Evolutionary conservation across 2,888 invertebrate species (phyloP), one percentile per base, ranked within the genome.

Genomic region (Microplitis deprimator): DNA sequence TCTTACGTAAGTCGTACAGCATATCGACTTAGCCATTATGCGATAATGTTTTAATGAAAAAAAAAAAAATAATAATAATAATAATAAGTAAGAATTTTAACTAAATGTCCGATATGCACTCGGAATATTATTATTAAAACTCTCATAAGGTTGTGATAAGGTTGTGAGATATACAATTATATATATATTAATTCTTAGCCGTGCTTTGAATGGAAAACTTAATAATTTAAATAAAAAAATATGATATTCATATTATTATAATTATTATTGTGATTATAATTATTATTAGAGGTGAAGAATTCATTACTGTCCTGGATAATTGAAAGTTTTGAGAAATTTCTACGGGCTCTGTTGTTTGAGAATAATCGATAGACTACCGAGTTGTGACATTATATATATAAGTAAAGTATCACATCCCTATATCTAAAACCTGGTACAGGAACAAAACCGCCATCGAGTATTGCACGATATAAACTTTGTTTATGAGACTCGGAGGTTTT

Each of bases 101-200:
- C 17, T 62, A 72, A 61, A 72, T 72, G 59, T 72, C 73, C 62
- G 73, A 77, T 64, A 59, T 68, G 60, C 64, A 70, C 29, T 77
- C 65, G 40, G 70, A 76, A 74, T 74, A 79, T 75, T 70, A 80
- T 75, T 80, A 83, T 84, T 82, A 87, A 87, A 86, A 87, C 86
- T 88, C 85, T 86, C 88, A 88, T 89, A 88, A 88, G 89, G 89
- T 89, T 89, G 89, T 89, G 89, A 89, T 87, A 89, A 88, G 89
- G 89, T 89, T 89, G 89, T 89, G 89, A 89, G 83, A 86, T 82
- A 84, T 83, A 77, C 67, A 13, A 50, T 50, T 50, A 50, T 13
- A 10, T 10, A 41, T 50, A 41, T 50, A 74, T 64, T 70, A 71
- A 85, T 86, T 87, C 86, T 85, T 88, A 87, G 87, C 86, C 84